Percentiles rank a stretch among this genome's conserved stretches.
Evolutionary conservation across 2,113 vertebrate species (phyloP).

Genomic region (Sinocyclocheilus anshuiensis): DNA sequence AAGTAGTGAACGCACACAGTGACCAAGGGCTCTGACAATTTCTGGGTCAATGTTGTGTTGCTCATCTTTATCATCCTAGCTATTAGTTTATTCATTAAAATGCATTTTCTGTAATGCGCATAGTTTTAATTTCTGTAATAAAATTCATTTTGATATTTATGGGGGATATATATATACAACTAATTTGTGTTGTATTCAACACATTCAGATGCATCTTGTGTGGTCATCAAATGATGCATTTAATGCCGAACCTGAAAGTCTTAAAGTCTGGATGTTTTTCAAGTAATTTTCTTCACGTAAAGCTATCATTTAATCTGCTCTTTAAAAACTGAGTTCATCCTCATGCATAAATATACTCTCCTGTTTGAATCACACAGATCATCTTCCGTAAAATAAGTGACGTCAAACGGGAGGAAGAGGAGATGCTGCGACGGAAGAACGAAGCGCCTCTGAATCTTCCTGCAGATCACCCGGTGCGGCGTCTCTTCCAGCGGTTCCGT

Average conservation of each 20-base stretch:
- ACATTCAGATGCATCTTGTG: too few relatives aligned
- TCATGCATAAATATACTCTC: not conserved
- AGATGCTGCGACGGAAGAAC: slow-evolving; percentile 88
- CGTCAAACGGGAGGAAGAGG: slow-evolving; percentile 92
- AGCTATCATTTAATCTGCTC: not conserved
- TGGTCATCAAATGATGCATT: too few relatives aligned
- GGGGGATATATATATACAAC: too few relatives aligned
- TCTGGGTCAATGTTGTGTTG: not conserved
- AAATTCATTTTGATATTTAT: too few relatives aligned
- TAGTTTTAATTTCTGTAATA: too few relatives aligned
- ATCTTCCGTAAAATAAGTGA: slow-evolving; percentile 95
- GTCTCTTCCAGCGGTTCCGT: slow-evolving; percentile 92
- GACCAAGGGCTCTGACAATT: not conserved
- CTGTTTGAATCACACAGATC: slow-evolving; percentile 76
- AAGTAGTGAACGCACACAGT: not conserved
- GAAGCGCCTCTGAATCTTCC: slow-evolving; percentile 91
- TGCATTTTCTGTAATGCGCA: too few relatives aligned
- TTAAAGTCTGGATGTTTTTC: too few relatives aligned
- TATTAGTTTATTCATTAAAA: too few relatives aligned
- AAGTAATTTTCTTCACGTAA: not conserved
- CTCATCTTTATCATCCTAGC: too few relatives aligned
- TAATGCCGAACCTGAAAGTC: too few relatives aligned
- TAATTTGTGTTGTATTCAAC: too few relatives aligned
- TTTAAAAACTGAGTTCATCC: not conserved
- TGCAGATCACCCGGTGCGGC: slow-evolving; percentile 88